A percentile compares a stretch with the other conserved stretches of the same genome.
phyloP scores from a whole-genome alignment of 1,140 invertebrate genomes.

The Pseudobourletiella spinata region DNA sequence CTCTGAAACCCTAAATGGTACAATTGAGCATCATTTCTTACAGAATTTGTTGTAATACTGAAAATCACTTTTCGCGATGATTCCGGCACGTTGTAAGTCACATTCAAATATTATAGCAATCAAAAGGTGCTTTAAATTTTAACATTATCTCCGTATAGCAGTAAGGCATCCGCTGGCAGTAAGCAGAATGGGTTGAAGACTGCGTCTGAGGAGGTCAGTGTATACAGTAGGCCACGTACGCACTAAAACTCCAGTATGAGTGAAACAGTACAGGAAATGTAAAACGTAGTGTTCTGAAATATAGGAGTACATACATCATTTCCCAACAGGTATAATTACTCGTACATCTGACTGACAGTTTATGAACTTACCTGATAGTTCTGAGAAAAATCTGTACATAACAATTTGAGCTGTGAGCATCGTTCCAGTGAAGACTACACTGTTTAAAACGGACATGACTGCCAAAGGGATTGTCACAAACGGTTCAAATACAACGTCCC shows the following conservation, averaged over 20 bases:
- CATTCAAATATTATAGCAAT: too few relatives aligned
- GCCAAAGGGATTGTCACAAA: conserved; percentile 29
- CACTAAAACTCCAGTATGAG: neutral
- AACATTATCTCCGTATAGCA: too few relatives aligned
- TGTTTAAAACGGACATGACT: conserved; percentile 34
- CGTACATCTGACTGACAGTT: neutral
- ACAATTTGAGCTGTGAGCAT: neutral
- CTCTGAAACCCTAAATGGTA: too few relatives aligned
- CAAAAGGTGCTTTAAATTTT: too few relatives aligned
- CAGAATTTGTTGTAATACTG: too few relatives aligned
- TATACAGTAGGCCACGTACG: neutral
- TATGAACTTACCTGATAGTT: neutral
- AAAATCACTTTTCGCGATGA: too few relatives aligned
- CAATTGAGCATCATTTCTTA: too few relatives aligned
- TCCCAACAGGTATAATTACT: neutral
- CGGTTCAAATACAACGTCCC: conserved; percentile 33
- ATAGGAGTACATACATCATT: too few relatives aligned
- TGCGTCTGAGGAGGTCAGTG: too few relatives aligned
- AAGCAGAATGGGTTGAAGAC: too few relatives aligned
- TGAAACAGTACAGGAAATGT: conserved; percentile 12
- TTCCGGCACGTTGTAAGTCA: too few relatives aligned
- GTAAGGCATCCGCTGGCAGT: too few relatives aligned
- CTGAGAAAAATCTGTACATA: neutral
- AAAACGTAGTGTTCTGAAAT: neutral
- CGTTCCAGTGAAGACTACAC: conserved; percentile 29